Base-by-base conservation (phyloP, 2,888 invertebrate genomes). In the Carterocephalus palaemon region DNA sequence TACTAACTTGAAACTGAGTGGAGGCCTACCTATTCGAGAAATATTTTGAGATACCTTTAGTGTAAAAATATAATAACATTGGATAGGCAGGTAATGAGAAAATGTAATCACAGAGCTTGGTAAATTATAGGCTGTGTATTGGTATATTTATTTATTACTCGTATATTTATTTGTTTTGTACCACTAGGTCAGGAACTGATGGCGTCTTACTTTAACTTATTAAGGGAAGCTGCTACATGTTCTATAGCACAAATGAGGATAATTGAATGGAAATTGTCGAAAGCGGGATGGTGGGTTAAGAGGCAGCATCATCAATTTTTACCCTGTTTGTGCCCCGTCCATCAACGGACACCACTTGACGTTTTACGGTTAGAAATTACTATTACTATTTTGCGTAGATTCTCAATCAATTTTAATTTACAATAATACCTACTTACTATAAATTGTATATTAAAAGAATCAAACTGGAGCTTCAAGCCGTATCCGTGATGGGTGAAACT, bases 231-330 rank as follows among this genome's bases (percentile, higher is more conserved):
- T 3, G 68, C 67, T 3, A 46, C 32, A 1, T 79, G 82, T 41
- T 52, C 70, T 1, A 62, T 77, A 3, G 78, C 87, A 1, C 67
- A 78, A 49, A 56, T 72, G 33, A 82, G 82, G 53, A 62, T 70
- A 0, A 87, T 88, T 3, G 77, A 82, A 45, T 89, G 89, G 89
- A 89, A 89, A 54, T 64, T 85, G 13, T 60, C 64, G 0, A 67
- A 74, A 13, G 52, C 66, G 0, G 69, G 73, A 5, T 89, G 89
- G 81, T 88, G 88, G 88, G 45, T 75, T 1, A 56, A 58, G n/a
- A 65, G 54, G 28, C 48, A 43, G 1, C 66, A 68, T 8, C 77
- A 83, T 32, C 63, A 77, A 5, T 63, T 62, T 3, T 28, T 82
- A 24, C 78, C 84, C 0, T 86, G 86, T 41, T 3, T 59, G 2